Conservation (phyloP, 1,140 invertebrate genomes). For the Linepithema humile region DNA sequence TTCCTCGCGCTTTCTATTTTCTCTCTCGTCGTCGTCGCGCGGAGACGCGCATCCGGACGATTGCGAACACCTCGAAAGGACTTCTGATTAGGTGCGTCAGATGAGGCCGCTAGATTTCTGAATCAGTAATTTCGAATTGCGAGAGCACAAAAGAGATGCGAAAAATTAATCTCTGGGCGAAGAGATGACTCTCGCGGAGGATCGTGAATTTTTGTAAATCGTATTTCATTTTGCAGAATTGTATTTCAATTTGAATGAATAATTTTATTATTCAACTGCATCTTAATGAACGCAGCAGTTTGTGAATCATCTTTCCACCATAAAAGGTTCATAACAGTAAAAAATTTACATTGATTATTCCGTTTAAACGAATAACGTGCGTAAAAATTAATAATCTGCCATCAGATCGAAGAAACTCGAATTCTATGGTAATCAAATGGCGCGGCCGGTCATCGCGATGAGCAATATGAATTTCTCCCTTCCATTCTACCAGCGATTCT, state of each 20-base stretch:
- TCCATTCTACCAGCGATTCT: background rate
- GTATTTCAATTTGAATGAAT: slow-evolving; percentile 6
- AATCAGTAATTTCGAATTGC: slow-evolving; percentile 61
- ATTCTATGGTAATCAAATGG: slow-evolving; percentile 83
- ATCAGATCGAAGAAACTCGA: slow-evolving; percentile 78
- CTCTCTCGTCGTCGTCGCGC: slow-evolving; percentile 7
- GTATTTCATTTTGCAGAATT: background rate
- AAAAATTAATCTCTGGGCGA: background rate
- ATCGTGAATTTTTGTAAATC: too few species aligned
- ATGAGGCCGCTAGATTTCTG: slow-evolving; percentile 40
- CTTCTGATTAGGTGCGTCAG: slow-evolving; percentile 41
- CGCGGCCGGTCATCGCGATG: slow-evolving; percentile 34
- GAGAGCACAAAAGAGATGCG: slow-evolving; percentile 20
- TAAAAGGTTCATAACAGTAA: background rate
- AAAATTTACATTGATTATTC: slow-evolving; percentile 33
- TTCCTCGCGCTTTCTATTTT: slow-evolving; percentile 41
- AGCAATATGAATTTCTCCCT: slow-evolving; percentile 40
- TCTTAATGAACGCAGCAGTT: background rate
- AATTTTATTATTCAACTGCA: background rate
- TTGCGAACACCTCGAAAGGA: slow-evolving; percentile 68
- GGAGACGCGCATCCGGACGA: slow-evolving; percentile 65
- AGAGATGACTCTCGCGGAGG: background rate
- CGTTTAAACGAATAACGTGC: background rate
- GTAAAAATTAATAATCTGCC: slow-evolving; percentile 64
- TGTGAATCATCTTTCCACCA: background rate